These are phyloP conservation scores for Drosophila prosaltans DNA, from an alignment of 1,140 invertebrate genomes.

Conservation along the genomic window DNA sequence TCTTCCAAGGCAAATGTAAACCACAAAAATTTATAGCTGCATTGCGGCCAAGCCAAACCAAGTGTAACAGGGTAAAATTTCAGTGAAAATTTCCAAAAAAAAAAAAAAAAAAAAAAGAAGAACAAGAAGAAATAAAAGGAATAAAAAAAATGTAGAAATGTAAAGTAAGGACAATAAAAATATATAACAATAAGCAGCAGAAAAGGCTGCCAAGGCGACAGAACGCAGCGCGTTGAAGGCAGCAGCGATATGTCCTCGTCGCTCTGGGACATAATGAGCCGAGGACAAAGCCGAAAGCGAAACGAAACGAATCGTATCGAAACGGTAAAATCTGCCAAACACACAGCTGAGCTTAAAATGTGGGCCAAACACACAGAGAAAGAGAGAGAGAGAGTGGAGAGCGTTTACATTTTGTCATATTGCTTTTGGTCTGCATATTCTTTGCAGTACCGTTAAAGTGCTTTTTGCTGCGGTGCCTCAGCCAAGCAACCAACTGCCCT, in stretches of 20 bases:
- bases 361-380: slow-evolving; percentile 50
- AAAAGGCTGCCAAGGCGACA: slow-evolving; percentile 54
- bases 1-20: slow-evolving; percentile 69
- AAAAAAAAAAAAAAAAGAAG: background rate
- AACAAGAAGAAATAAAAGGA: slow-evolving; percentile 6
- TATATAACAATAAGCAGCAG: slow-evolving; percentile 67
- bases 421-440: slow-evolving; percentile 67
- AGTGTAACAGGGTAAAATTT: slow-evolving; percentile 55
- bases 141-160: slow-evolving; percentile 32
- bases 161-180: slow-evolving; percentile 76
- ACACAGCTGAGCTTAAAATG: slow-evolving; percentile 64
- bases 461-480: slow-evolving; percentile 53
- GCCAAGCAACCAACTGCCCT: too few species aligned
- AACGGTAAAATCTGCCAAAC: slow-evolving; percentile 52
- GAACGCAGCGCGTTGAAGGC: slow-evolving; percentile 25
- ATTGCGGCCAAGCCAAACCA: slow-evolving; percentile 69
- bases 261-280: slow-evolving; percentile 42
- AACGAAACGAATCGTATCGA: slow-evolving; percentile 22
- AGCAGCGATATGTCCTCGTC: slow-evolving; percentile 6
- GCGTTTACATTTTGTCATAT: slow-evolving; percentile 16
- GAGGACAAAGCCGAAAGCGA: slow-evolving; percentile 15
- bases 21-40: slow-evolving; percentile 79
- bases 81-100: slow-evolving; percentile 54
- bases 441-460: slow-evolving; percentile 69
- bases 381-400: background rate